Percentiles rank a stretch among this genome's conserved stretches.
phyloP scores from a whole-genome alignment of 2,888 invertebrate species.

The Synergus umbraculus region DNA sequence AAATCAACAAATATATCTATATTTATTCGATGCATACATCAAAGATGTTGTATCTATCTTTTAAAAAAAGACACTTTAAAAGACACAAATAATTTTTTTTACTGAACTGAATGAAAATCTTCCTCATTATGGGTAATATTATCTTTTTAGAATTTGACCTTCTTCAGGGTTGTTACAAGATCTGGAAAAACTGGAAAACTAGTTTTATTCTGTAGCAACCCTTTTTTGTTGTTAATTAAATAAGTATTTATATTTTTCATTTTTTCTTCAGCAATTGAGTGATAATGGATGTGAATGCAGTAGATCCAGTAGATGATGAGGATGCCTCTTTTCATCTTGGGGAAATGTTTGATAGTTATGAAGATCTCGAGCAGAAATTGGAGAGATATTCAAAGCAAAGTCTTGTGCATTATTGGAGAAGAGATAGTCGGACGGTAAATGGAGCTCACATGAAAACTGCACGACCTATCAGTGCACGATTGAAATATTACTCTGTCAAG shows the following conservation, averaged over 20 bases:
- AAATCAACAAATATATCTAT: too few relatives aligned
- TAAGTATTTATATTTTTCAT: not conserved
- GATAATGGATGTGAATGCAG: slow-evolving; percentile 44
- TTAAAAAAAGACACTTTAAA: not conserved
- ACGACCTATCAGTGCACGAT: slow-evolving; percentile 73
- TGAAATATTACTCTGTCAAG: slow-evolving; percentile 77
- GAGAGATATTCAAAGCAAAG: slow-evolving; percentile 75
- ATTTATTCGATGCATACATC: not conserved
- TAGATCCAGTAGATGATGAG: slow-evolving; percentile 60
- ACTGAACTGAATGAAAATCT: not conserved
- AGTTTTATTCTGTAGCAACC: too few relatives aligned
- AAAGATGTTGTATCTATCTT: not conserved
- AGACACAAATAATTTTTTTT: not conserved
- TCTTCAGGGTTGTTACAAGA: not conserved
- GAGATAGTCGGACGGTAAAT: slow-evolving; percentile 77
- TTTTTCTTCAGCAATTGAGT: not conserved
- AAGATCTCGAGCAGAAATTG: slow-evolving; percentile 72
- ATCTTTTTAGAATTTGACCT: not conserved
- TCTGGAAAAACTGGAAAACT: too few relatives aligned
- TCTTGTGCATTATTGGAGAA: slow-evolving; percentile 77
- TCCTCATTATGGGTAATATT: not conserved
- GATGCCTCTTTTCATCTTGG: slow-evolving; percentile 74
- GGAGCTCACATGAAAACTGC: slow-evolving; percentile 77
- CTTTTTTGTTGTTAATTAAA: not conserved
- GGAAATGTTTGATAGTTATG: slow-evolving; percentile 76